These are phyloP conservation scores for Melipona bicolor DNA, from an alignment of 2,888 invertebrate genomes.

Conservation along the genomic window DNA sequence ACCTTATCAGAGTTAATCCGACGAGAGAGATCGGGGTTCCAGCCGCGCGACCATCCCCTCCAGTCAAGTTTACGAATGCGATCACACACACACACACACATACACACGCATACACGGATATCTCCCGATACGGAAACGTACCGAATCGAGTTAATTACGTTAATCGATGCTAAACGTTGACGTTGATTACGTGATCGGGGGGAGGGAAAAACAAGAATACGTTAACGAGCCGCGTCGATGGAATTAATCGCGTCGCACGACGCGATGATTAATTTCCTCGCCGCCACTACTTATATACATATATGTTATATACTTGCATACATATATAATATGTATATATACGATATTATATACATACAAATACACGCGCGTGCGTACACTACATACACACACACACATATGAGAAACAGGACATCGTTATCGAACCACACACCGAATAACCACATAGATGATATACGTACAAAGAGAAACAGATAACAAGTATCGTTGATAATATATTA, in stretches of 20 bases:
- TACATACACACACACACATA: background rate
- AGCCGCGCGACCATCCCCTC: conserved; percentile 29
- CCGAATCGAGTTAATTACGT: conserved; percentile 50
- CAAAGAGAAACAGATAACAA: background rate
- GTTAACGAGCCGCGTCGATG: conserved; percentile 36
- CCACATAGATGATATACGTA: background rate
- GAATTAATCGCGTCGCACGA: conserved; percentile 41
- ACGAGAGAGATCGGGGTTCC: conserved; percentile 16
- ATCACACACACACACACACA: background rate
- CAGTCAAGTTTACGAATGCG: conserved; percentile 9
- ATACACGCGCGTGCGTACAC: background rate
- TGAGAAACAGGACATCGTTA: background rate
- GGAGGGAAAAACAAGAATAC: conserved; percentile 13
- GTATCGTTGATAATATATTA: conserved; percentile 46
- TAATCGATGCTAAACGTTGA: conserved; percentile 51
- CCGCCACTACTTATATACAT: conserved; percentile 3
- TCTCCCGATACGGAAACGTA: conserved; percentile 15
- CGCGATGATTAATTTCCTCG: conserved; percentile 42
- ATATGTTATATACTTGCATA: conserved; percentile 28
- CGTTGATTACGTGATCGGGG: conserved; percentile 30
- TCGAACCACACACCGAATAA: background rate
- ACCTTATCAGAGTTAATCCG: conserved; percentile 19
- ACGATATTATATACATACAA: background rate
- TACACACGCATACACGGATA: conserved; percentile 7
- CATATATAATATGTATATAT: conserved; percentile 3